Conservation (phyloP, 2,113 vertebrate genomes). For the Tachuris rubrigastra region DNA sequence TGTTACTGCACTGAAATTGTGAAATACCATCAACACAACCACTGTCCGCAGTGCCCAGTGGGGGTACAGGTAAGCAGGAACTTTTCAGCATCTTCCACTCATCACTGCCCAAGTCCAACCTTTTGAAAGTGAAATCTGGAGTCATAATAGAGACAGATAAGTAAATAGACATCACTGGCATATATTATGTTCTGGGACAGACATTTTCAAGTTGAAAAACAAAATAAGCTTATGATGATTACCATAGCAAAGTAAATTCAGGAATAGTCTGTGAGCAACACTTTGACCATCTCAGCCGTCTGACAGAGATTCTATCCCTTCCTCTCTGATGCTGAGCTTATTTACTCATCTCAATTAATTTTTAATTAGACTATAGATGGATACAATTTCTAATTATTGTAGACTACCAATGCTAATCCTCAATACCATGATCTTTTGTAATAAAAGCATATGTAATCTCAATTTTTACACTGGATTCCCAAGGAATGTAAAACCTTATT, state of each 20-base stretch:
- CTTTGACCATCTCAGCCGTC: background rate
- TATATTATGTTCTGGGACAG: background rate
- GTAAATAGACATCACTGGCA: background rate
- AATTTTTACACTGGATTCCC: background rate
- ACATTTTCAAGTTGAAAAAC: background rate
- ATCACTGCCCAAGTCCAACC: background rate
- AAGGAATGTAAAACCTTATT: background rate
- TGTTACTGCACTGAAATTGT: background rate
- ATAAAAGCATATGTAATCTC: background rate
- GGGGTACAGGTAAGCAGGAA: background rate
- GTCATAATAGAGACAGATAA: background rate
- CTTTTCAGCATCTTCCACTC: background rate
- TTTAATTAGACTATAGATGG: background rate
- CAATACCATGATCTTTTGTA: background rate
- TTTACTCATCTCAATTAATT: background rate
- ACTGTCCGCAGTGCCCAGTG: background rate
- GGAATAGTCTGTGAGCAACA: background rate
- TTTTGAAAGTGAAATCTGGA: background rate
- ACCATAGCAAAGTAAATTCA: background rate
- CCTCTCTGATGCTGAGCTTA: background rate
- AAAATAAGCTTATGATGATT: background rate
- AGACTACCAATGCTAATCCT: background rate
- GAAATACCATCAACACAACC: background rate
- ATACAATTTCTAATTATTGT: background rate
- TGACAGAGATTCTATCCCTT: background rate